Percentiles rank a stretch among this genome's conserved stretches.
phyloP scores from a whole-genome alignment of 2,113 vertebrate genomes.

The Vulpes ferrilata region DNA sequence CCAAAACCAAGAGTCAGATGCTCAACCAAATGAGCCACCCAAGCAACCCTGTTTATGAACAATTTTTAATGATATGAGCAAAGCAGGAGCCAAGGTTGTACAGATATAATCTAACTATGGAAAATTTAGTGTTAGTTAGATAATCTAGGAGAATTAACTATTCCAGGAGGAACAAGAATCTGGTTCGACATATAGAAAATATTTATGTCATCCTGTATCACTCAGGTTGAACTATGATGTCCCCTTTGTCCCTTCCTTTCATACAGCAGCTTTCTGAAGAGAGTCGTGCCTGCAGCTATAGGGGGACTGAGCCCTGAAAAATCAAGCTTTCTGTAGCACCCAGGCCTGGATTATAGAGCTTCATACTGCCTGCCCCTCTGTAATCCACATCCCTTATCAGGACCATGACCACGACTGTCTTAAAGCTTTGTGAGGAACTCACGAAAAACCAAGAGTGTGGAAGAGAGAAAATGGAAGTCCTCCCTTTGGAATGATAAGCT shows the following conservation, averaged over 20 bases:
- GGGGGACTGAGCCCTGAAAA: neutral
- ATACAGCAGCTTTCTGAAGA: neutral
- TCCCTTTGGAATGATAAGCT: neutral
- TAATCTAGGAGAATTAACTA: neutral
- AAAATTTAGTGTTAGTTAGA: neutral
- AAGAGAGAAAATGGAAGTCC: neutral
- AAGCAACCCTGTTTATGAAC: neutral
- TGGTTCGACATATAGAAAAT: neutral
- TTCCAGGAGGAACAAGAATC: slow-evolving; percentile 1
- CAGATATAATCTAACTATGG: neutral
- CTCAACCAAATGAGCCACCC: neutral
- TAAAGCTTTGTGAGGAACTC: slow-evolving; percentile 24
- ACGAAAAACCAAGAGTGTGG: neutral
- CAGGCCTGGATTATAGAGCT: neutral
- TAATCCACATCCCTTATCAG: neutral
- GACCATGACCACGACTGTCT: neutral
- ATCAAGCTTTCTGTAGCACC: neutral
- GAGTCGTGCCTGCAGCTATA: neutral
- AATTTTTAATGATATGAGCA: neutral
- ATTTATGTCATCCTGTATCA: neutral
- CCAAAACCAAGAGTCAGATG: neutral
- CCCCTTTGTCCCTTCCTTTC: neutral
- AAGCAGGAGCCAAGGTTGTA: neutral
- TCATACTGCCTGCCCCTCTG: neutral
- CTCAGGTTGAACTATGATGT: neutral